Evolutionary conservation across 2,113 vertebrate genomes (phyloP).

Genomic region (Phrynosoma blainvillii): DNA sequence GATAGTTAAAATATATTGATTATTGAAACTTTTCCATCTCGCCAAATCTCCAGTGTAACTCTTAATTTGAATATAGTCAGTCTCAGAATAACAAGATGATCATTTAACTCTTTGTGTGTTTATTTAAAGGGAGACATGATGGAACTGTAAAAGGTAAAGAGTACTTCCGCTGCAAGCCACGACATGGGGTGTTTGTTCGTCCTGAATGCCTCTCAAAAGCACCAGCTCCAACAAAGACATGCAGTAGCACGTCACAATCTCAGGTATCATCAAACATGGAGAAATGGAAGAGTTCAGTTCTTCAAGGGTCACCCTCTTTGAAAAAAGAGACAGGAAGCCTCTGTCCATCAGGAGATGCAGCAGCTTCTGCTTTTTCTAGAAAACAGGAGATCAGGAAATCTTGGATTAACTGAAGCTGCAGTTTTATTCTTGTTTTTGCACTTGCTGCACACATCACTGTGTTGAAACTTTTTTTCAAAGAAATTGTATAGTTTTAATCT

Average conservation of each 20-base stretch:
- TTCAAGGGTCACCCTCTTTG: slow-evolving; percentile 52
- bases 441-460: slow-evolving; percentile 74
- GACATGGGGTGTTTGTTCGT: slow-evolving; percentile 83
- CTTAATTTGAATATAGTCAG: fast-evolving
- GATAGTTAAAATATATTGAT: too few relatives aligned
- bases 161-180: slow-evolving; percentile 83
- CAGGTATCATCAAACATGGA: slow-evolving; percentile 72
- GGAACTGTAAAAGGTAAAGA: slow-evolving; percentile 85
- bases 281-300: slow-evolving; percentile 55
- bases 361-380: slow-evolving; percentile 73
- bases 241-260: slow-evolving; percentile 65
- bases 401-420: slow-evolving; percentile 75
- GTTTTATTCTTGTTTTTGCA: slow-evolving; percentile 78
- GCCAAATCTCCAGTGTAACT: background rate
- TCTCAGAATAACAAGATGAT: background rate
- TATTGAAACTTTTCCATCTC: too few relatives aligned
- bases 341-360: slow-evolving; percentile 65
- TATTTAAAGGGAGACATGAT: slow-evolving; percentile 83
- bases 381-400: slow-evolving; percentile 76
- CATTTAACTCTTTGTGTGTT: slow-evolving; percentile 37
- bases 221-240: slow-evolving; percentile 69
- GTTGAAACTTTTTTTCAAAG: slow-evolving; percentile 71
- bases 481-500: slow-evolving; percentile 77
- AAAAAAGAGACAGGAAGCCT: slow-evolving; percentile 52
- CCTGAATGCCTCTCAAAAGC: slow-evolving; percentile 81